Evolutionary conservation across 2,113 vertebrate genomes (phyloP), one percentile per base, ranked within the genome.

Genomic region (Prionailurus bengalensis): DNA sequence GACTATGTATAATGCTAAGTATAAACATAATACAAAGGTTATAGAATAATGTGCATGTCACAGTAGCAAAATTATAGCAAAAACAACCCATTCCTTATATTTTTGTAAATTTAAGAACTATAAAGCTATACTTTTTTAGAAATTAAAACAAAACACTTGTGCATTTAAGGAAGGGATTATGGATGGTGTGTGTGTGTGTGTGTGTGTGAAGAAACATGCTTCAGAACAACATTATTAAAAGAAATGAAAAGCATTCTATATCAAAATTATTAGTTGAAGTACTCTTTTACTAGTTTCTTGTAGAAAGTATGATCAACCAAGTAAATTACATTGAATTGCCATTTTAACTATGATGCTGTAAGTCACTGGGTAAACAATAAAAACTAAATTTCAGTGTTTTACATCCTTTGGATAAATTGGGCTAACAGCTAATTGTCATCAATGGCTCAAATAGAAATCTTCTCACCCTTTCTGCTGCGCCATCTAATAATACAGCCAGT

Each of bases 11-110:
- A 83, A 91, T 66, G 53, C 19, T 78, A 92, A 61, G 51, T 87
- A 66, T n/a, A 58, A 82, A 79, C 27, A 95, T 16, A 88, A 48
- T 17, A 74, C 53, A 96, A 94, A 92, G 89, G 33, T 68, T 94
- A 66, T 31, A 93, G 80, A 86, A 93, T 96, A 94, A 87, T 81
- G 19, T 79, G 45, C 27, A 65, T 94, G 17, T 78, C 53, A 83
- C 21, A 81, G 21, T 31, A 80, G 31, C 10, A 76, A 92, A 85
- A 96, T 84, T 79, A 88, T 7, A 86, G 19, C 15, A 84, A 27
- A 90, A 94, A 95, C 14, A 68, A 48, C 4, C 23, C 15, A 85
- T 86, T 92, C 51, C 81, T 95, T 78, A 58, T 61, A 71, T 81
- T 96, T 89, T 85, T 82, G 15, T 42, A 13, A 27, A 63, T 48